A percentile compares a stretch with the other conserved stretches of the same genome.
phyloP scores from a whole-genome alignment of 1,140 invertebrate species.

The Penaeus chinensis region DNA sequence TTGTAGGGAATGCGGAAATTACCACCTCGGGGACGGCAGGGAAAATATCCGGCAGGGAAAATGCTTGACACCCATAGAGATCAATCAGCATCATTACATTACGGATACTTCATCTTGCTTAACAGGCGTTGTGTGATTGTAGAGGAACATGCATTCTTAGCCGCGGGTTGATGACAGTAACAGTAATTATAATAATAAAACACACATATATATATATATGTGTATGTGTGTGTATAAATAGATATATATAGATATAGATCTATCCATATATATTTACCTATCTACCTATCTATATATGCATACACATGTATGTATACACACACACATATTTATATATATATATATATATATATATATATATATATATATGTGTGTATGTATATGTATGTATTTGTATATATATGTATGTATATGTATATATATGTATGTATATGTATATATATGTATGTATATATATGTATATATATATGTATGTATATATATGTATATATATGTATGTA shows the following conservation, averaged over 20 bases:
- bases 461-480: conserved; percentile 11
- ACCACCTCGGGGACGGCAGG: no score
- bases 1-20: no score
- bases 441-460: conserved; percentile 13
- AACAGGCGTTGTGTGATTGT: no score
- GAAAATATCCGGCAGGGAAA: no score
- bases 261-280: background rate
- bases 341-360: conserved; percentile 23
- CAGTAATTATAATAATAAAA: no score
- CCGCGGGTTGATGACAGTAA: no score
- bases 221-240: background rate
- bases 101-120: no score
- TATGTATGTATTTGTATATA: background rate
- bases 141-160: no score
- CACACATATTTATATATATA: background rate
- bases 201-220: no score
- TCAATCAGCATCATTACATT: no score
- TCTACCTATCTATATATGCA: background rate
- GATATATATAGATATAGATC: background rate
- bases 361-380: background rate
- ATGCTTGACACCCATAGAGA: no score
- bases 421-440: background rate
- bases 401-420: background rate
- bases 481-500: background rate
- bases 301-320: background rate